Base-by-base conservation (phyloP, 2,888 invertebrate genomes). In the Rhimphoctona megacephalus region DNA sequence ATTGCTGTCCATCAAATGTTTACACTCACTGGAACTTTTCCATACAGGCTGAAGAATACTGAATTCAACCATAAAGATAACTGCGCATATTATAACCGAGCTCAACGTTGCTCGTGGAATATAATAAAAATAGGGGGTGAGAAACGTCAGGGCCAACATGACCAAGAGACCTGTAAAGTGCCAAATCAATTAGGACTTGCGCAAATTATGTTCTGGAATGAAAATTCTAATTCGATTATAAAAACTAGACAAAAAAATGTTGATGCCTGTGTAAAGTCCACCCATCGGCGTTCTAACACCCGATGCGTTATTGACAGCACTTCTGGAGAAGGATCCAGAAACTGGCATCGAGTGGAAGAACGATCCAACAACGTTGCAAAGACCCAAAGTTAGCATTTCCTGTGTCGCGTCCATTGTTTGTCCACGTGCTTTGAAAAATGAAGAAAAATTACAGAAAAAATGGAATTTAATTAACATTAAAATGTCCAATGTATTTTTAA, bases 261-360 rank as follows among this genome's bases (percentile, higher is more conserved):
- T 22, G 54, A 88, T 94, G 96, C 97, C 96, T 76, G 97, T 97
- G 91, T 97, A 96, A 87, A 97, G 95, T 36, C 97, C 97, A 66
- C 97, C 97, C 66, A 97, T 95, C 0, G 97, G 97, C 5, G 97
- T 97, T 89, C 95, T 95, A 0, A 97, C 97, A 8, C 97, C 97
- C 90, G 97, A 97, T 72, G 97, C 96, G 88, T 97, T 96, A 94
- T 97, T 97, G 57, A 98, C 97, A 85, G 97, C 98, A 91, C 97
- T 96, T 89, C 97, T 95, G 0, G 97, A 96, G 93, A 97, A 97
- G 3, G 97, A 97, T 52, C 97, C 97, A 92, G 96, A 96, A 46
- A 97, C 96, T 0, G 98, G 97, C 94, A 97, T 97, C 0, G 97
- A 97, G n/a, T 96, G 95, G 91, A 97, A 96, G 93, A 97, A 97